These are phyloP conservation scores for Canis aureus DNA, from an alignment of 2,113 vertebrate genomes.

Conservation along the genomic window DNA sequence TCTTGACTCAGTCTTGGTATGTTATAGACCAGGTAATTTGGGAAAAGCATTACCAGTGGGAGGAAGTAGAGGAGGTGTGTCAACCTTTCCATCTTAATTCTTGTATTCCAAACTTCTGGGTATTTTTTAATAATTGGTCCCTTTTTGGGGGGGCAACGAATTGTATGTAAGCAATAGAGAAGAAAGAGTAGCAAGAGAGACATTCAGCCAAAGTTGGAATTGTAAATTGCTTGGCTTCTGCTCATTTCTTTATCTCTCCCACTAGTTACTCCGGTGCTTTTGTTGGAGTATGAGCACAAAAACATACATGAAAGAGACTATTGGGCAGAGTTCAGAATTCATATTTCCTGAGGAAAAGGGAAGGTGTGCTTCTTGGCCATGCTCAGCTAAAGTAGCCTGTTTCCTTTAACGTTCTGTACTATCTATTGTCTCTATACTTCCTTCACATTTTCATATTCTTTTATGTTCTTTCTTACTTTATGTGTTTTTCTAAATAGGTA, in stretches of 20 bases:
- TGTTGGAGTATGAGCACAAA: neutral
- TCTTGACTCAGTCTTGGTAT: neutral
- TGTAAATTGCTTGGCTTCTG: constrained; percentile 1
- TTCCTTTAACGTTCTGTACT: constrained; percentile 19
- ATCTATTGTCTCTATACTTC: neutral
- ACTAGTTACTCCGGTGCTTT: neutral
- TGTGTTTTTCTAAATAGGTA: neutral
- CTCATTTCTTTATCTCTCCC: neutral
- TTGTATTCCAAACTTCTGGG: neutral
- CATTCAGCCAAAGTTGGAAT: neutral
- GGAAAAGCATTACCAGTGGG: neutral
- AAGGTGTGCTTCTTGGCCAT: neutral
- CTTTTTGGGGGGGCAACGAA: neutral
- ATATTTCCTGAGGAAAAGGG: constrained; percentile 21
- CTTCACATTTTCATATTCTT: neutral
- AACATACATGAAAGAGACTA: neutral
- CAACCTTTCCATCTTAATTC: constrained; percentile 3
- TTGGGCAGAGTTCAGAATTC: constrained; percentile 13
- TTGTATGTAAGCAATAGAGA: neutral
- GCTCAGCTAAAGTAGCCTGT: neutral
- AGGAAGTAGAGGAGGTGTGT: neutral
- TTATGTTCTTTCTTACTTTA: constrained; percentile 17
- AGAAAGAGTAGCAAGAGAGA: neutral
- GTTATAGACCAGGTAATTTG: constrained; percentile 6
- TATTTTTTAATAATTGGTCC: neutral